Conservation (phyloP, 2,797 vertebrate species). For the Tarsius wallacei region DNA sequence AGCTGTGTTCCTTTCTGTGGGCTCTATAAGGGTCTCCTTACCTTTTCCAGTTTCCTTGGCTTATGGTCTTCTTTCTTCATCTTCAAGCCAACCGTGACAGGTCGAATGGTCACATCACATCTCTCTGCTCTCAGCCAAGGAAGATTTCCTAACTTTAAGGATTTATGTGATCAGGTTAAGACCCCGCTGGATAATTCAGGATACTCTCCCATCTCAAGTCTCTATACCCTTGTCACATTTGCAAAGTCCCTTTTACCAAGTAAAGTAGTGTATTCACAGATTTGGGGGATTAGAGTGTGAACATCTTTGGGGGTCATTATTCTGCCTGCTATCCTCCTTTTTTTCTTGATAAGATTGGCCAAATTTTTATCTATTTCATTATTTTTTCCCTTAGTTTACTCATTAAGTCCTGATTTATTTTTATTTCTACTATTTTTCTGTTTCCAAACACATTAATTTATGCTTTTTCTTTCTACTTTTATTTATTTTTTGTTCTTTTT, state of each 20-base stretch:
- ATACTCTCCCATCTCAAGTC: not conserved
- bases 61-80: not conserved
- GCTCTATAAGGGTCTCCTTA: not conserved
- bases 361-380: constrained; percentile 14
- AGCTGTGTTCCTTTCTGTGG: not conserved
- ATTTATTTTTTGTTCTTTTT: constrained; percentile 37
- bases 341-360: not conserved
- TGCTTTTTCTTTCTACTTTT: not conserved
- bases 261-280: not conserved
- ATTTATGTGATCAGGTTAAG: not conserved
- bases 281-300: not conserved
- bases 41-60: not conserved
- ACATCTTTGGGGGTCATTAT: not conserved
- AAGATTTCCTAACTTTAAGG: not conserved
- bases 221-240: not conserved
- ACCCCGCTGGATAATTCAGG: not conserved
- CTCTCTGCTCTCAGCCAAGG: not conserved
- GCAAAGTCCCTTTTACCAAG: not conserved
- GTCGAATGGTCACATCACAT: not conserved
- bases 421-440: constrained; percentile 31
- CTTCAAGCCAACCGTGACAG: not conserved
- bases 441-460: constrained; percentile 33
- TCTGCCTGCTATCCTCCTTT: not conserved
- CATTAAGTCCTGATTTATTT: constrained; percentile 19
- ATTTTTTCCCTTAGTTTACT: constrained; percentile 19